Base-by-base conservation (phyloP, 2,888 invertebrate genomes). In the Rutpela maculata region DNA sequence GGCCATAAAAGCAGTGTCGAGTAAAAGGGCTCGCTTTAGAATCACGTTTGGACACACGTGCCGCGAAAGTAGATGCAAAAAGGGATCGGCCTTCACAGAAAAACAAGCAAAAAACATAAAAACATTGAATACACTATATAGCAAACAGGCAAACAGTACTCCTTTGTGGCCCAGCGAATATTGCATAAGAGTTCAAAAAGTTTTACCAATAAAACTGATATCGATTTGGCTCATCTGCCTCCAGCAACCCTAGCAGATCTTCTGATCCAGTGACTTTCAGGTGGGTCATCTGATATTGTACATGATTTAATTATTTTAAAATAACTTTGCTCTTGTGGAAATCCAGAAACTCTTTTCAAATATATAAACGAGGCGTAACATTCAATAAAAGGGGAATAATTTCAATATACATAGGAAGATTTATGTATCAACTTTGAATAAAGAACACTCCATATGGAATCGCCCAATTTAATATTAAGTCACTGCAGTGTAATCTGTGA, bases 41-140 rank as follows among this genome's bases (percentile, higher is more conserved):
- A 80, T 80, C 83, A 82, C 83, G 81, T 84, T 80, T 79, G 75
- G 70, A 78, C 82, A 79, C 83, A 82, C 84, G 82, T 81, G 83
- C 82, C 77, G 68, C 74, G 82, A 83, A 80, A 84, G 83, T 86
- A 84, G 83, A 82, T 84, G 81, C 82, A 81, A 81, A 81, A 80
- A 75, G 76, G 80, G 80, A 77, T 77, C 79, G 63, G 75, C 75
- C 78, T 69, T 76, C 78, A 75, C 77, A 79, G 78, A 84, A 83
- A 83, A 83, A 84, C 83, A 82, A 79, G 75, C 77, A 73, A 65
- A 74, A 26, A 69, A 35, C 43, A 35, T 19, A 65, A 75, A 75
- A 75, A 69, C 78, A 26, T 60, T 63, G 69, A 74, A 81, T 74
- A 77, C 65, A 78, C 75, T 75, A 76, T 76, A 81, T 79, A 82